Evolutionary conservation across 1,140 invertebrate species (phyloP).

Genomic region (Hycleus phaleratus): DNA sequence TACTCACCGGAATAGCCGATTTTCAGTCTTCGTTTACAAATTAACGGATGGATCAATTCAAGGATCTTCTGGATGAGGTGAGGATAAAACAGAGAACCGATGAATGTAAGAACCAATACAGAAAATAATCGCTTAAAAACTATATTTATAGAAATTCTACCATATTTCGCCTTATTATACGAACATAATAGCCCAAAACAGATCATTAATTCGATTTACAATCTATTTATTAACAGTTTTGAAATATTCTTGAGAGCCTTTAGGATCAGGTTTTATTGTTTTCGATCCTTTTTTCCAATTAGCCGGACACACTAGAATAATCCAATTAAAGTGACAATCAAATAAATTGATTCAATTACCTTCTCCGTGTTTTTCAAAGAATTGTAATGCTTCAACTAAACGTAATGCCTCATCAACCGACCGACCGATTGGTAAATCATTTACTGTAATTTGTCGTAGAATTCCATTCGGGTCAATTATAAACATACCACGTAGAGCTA

Average conservation of each 20-base stretch:
- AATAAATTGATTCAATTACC: constrained; percentile 42
- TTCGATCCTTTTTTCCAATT: constrained; percentile 70
- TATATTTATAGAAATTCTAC: too few relatives aligned
- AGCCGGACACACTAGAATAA: constrained; percentile 67
- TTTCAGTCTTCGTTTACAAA: too few relatives aligned
- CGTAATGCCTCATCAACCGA: constrained; percentile 87
- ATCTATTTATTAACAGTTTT: constrained; percentile 34
- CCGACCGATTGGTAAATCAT: constrained; percentile 87
- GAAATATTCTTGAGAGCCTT: constrained; percentile 74
- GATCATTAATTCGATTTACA: too few relatives aligned
- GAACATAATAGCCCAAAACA: too few relatives aligned
- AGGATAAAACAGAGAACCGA: too few relatives aligned
- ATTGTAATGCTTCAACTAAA: constrained; percentile 87
- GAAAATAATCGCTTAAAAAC: too few relatives aligned
- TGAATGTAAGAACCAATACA: too few relatives aligned
- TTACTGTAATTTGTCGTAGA: constrained; percentile 72
- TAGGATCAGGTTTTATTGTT: constrained; percentile 77
- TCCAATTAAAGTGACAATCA: constrained; percentile 15
- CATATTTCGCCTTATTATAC: too few relatives aligned
- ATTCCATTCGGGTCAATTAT: constrained; percentile 63
- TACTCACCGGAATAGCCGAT: too few relatives aligned
- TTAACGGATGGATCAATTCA: too few relatives aligned
- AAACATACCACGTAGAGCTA: constrained; percentile 75
- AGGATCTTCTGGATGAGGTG: too few relatives aligned
- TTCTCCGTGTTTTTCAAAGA: constrained; percentile 89